Percentiles rank a stretch among this genome's conserved stretches.
phyloP scores from a whole-genome alignment of 2,888 invertebrate genomes.

The Dryocosmus kuriphilus region DNA sequence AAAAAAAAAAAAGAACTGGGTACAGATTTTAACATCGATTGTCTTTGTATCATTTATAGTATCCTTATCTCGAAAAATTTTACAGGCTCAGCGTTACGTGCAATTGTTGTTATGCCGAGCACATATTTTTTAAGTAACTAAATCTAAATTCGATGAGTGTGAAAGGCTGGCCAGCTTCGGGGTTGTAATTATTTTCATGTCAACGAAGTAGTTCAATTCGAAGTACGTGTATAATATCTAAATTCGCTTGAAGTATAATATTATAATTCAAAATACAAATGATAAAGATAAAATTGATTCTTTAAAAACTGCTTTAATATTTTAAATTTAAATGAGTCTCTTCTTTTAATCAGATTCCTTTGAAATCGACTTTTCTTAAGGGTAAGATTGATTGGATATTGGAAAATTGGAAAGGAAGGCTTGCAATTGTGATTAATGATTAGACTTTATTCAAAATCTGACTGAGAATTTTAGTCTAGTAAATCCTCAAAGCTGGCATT shows the following conservation, averaged over 20 bases:
- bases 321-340: not conserved
- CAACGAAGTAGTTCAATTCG: not conserved
- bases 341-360: not conserved
- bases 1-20: not conserved
- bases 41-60: not conserved
- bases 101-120: not conserved
- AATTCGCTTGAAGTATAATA: not conserved
- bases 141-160: conserved; percentile 3
- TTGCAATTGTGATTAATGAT: conserved; percentile 50
- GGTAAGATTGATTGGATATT: not conserved
- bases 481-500: conserved; percentile 52
- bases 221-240: not conserved
- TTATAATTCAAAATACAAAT: not conserved
- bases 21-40: not conserved
- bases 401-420: conserved; percentile 23
- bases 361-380: not conserved
- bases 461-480: conserved; percentile 31
- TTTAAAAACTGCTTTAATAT: not conserved
- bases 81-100: conserved; percentile 7
- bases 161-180: conserved; percentile 7
- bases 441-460: conserved; percentile 44
- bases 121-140: conserved; percentile 2
- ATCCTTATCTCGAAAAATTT: not conserved
- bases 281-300: not conserved
- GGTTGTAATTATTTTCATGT: not conserved